A percentile compares a stretch with the other conserved stretches of the same genome.
Conservation (phyloP, 2,888 invertebrate species). For the Poecilus cupreus region DNA sequence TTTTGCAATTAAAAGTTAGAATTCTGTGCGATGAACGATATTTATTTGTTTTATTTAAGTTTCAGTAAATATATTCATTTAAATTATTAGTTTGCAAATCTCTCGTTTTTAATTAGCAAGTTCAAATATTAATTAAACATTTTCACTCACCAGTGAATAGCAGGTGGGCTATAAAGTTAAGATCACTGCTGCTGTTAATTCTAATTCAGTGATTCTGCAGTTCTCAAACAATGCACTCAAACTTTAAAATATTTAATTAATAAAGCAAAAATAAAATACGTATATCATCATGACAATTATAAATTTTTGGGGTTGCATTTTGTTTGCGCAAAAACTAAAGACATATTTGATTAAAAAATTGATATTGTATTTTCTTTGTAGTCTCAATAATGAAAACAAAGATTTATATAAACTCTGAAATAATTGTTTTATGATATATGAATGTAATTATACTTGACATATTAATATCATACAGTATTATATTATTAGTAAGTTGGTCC, state of each 20-base stretch:
- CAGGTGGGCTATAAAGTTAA: slow-evolving; percentile 21
- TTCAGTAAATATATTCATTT: slow-evolving; percentile 1
- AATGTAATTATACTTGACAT: too few species aligned
- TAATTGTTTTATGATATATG: too few species aligned
- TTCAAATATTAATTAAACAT: slow-evolving; percentile 38
- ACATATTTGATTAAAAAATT: too few species aligned
- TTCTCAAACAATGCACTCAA: neutral
- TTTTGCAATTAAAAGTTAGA: too few species aligned
- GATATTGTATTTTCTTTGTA: too few species aligned
- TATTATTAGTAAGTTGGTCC: too few species aligned
- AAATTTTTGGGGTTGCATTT: too few species aligned
- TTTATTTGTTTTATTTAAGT: slow-evolving; percentile 4
- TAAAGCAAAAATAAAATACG: neutral
- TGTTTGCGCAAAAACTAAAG: too few species aligned
- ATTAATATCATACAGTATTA: too few species aligned
- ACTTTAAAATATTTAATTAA: neutral
- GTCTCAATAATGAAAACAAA: too few species aligned
- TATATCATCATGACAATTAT: neutral
- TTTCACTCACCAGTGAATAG: slow-evolving; percentile 20
- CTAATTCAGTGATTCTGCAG: neutral
- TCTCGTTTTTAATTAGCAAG: slow-evolving; percentile 38
- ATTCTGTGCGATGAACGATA: too few species aligned
- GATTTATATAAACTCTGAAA: too few species aligned
- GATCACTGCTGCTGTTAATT: slow-evolving; percentile 11
- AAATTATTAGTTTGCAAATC: slow-evolving; percentile 27